Percentiles rank a stretch among this genome's conserved stretches.
phyloP scores from a whole-genome alignment of 2,113 vertebrate genomes.

The Cygnus atratus region DNA sequence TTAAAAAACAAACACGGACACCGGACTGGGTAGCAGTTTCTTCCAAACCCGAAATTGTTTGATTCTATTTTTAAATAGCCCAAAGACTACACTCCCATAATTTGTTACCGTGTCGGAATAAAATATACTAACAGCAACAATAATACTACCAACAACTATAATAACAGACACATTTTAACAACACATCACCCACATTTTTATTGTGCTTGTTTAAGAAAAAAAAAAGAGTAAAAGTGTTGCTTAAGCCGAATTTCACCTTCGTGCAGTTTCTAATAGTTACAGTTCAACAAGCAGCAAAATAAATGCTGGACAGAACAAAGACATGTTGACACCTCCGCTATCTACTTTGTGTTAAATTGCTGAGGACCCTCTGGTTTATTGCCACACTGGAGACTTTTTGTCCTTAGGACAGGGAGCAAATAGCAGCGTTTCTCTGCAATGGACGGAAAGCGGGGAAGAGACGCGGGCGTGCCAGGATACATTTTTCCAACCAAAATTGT shows the following conservation, averaged over 20 bases:
- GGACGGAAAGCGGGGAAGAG: neutral
- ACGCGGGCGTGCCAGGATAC: neutral
- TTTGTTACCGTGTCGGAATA: constrained; percentile 67
- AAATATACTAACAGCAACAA: neutral
- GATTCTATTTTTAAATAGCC: constrained; percentile 36
- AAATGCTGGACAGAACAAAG: constrained; percentile 55
- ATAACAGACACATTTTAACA: constrained; percentile 40
- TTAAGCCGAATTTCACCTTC: constrained; percentile 11
- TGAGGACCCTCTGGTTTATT: constrained; percentile 25
- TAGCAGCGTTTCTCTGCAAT: neutral
- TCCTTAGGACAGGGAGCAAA: neutral
- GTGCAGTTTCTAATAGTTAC: constrained; percentile 5
- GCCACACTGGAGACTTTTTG: constrained; percentile 13
- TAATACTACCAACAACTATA: neutral
- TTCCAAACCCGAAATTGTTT: constrained; percentile 1
- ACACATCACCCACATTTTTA: neutral
- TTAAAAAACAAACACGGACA: neutral
- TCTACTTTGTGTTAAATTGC: constrained; percentile 37
- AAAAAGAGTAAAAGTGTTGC: constrained; percentile 7
- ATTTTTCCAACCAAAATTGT: neutral
- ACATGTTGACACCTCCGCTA: constrained; percentile 21
- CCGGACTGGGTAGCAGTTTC: neutral
- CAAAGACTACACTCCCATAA: constrained; percentile 54
- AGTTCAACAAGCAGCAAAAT: constrained; percentile 53
- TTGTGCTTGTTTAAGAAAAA: neutral